Evolutionary conservation across 2,113 vertebrate genomes (phyloP).

Genomic region (Crotophaga sulcirostris): DNA sequence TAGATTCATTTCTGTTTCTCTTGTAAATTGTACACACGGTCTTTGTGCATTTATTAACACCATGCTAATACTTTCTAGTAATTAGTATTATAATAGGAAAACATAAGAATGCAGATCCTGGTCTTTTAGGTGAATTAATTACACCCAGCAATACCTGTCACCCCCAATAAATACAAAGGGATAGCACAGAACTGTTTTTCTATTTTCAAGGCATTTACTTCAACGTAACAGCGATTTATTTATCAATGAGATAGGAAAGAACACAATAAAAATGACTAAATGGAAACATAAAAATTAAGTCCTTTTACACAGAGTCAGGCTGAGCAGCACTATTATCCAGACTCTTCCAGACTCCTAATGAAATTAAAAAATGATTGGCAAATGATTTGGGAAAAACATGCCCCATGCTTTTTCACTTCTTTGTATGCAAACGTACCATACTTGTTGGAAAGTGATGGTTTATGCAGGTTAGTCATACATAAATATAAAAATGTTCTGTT

Average conservation of each 20-base stretch:
- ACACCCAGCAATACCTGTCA: conserved; percentile 39
- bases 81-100: conserved; percentile 53
- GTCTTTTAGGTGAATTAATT: conserved; percentile 58
- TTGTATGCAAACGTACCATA: neutral
- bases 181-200: conserved; percentile 14
- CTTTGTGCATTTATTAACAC: conserved; percentile 25
- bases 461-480: neutral
- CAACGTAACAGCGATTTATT: conserved; percentile 45
- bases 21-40: neutral
- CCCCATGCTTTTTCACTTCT: neutral
- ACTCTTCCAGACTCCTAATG: conserved; percentile 28
- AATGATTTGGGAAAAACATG: neutral
- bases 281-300: conserved; percentile 59
- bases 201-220: conserved; percentile 53
- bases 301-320: neutral
- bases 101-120: conserved; percentile 21
- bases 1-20: neutral
- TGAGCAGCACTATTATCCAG: neutral
- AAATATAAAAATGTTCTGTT: neutral
- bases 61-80: conserved; percentile 39
- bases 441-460: neutral
- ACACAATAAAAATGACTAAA: conserved; percentile 62
- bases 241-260: conserved; percentile 32
- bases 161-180: conserved; percentile 24
- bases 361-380: conserved; percentile 33